Percentiles rank a stretch among this genome's conserved stretches.
Conservation (phyloP, 2,113 vertebrate species). For the Litocranius walleri region DNA sequence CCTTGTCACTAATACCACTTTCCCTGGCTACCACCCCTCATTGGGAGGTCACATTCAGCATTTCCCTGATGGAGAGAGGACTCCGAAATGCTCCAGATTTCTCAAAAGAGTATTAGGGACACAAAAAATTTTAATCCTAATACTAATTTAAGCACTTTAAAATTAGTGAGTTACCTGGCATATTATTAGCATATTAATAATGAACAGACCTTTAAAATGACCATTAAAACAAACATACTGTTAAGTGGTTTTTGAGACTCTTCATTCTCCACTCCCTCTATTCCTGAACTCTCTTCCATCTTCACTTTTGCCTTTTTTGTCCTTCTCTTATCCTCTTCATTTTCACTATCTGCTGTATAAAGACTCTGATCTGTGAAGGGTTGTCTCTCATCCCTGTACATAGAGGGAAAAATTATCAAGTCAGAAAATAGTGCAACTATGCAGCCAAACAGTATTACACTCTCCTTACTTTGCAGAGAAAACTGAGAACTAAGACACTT, state of each 20-base stretch:
- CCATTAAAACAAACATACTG: slow-evolving; percentile 76
- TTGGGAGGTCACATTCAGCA: neutral
- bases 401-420: neutral
- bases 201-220: neutral
- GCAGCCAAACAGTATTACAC: neutral
- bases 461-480: neutral
- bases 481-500: neutral
- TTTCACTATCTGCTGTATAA: slow-evolving; percentile 83
- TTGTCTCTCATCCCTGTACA: slow-evolving; percentile 83
- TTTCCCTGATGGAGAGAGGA: neutral
- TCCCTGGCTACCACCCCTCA: neutral
- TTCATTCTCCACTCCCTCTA: slow-evolving; percentile 71
- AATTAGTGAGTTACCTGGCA: neutral
- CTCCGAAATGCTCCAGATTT: neutral
- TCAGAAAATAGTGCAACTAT: neutral
- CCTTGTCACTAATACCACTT: neutral
- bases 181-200: neutral
- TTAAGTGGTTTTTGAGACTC: slow-evolving; percentile 82
- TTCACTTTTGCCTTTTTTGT: slow-evolving; percentile 76
- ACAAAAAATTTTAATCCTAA: neutral
- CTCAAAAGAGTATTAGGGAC: neutral
- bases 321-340: slow-evolving; percentile 80
- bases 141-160: neutral
- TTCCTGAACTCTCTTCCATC: slow-evolving; percentile 81
- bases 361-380: slow-evolving; percentile 80